Percentiles rank a stretch among this genome's conserved stretches.
Conservation (phyloP, 2,888 invertebrate species). For the Rhodophaea formosa region DNA sequence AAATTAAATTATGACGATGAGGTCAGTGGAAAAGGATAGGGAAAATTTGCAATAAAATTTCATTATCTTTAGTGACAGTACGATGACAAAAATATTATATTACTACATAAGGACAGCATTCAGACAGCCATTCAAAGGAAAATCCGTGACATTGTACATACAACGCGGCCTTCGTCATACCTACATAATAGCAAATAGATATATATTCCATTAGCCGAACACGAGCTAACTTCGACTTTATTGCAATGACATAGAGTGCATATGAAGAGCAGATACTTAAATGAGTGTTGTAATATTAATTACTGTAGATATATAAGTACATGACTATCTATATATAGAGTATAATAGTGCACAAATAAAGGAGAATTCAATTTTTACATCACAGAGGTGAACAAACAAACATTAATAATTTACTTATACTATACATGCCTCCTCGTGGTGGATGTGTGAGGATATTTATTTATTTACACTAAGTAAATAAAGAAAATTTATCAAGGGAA, state of each 20-base stretch:
- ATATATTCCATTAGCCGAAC: slow-evolving; percentile 2
- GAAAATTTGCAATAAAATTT: neutral
- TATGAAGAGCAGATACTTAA: neutral
- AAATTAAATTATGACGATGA: neutral
- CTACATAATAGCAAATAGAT: neutral
- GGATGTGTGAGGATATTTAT: no score
- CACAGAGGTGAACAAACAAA: no score
- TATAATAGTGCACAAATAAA: neutral
- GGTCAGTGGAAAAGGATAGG: neutral
- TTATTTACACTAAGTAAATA: no score
- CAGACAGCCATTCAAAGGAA: slow-evolving; percentile 11
- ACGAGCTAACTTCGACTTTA: neutral
- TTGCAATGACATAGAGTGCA: neutral
- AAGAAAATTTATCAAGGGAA: no score
- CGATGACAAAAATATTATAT: neutral
- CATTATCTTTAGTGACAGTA: neutral
- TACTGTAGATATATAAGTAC: slow-evolving; percentile 14
- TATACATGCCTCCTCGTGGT: no score
- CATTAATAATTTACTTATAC: no score
- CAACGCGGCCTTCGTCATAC: slow-evolving; percentile 6
- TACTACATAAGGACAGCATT: neutral
- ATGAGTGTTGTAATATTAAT: slow-evolving; percentile 22
- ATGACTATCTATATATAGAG: neutral
- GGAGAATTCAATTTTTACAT: no score
- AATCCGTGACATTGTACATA: slow-evolving; percentile 19